These are phyloP conservation scores for Zelostemma sp. DNA, from an alignment of 1,140 invertebrate species.

Conservation along the genomic window DNA sequence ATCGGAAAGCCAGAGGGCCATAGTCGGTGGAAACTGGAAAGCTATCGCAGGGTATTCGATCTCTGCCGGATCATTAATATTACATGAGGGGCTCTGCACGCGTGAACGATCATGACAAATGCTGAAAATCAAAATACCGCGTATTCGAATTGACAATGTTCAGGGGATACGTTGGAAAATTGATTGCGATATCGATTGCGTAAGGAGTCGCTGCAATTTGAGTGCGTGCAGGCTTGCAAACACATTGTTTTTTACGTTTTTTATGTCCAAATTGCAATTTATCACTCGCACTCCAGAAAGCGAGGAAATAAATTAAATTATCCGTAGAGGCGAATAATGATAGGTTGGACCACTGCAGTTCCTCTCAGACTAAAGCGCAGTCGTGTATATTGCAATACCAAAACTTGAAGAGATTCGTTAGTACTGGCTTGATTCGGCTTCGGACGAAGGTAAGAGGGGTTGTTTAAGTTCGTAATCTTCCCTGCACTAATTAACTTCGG, in stretches of 20 bases:
- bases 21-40: constrained; percentile 46
- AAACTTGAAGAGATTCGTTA: constrained; percentile 42
- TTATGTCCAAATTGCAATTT: neutral
- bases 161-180: neutral
- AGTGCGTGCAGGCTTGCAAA: neutral
- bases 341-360: constrained; percentile 36
- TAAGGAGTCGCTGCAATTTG: neutral
- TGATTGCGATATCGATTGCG: constrained; percentile 1
- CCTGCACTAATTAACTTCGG: constrained; percentile 42
- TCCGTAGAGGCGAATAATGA: constrained; percentile 40
- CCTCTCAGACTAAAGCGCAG: constrained; percentile 26
- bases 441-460: constrained; percentile 33
- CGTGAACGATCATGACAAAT: constrained; percentile 62
- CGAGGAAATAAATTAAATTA: constrained; percentile 45
- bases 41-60: constrained; percentile 68
- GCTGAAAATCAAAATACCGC: constrained; percentile 62
- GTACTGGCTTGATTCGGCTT: constrained; percentile 32
- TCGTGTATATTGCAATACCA: constrained; percentile 29
- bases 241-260: neutral
- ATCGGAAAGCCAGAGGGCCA: constrained; percentile 12
- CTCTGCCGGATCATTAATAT: constrained; percentile 68
- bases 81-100: constrained; percentile 64
- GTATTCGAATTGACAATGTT: constrained; percentile 12
- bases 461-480: constrained; percentile 46
- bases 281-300: neutral